Conservation (phyloP, 1,140 invertebrate genomes). For the Eurytemora carolleeae region DNA sequence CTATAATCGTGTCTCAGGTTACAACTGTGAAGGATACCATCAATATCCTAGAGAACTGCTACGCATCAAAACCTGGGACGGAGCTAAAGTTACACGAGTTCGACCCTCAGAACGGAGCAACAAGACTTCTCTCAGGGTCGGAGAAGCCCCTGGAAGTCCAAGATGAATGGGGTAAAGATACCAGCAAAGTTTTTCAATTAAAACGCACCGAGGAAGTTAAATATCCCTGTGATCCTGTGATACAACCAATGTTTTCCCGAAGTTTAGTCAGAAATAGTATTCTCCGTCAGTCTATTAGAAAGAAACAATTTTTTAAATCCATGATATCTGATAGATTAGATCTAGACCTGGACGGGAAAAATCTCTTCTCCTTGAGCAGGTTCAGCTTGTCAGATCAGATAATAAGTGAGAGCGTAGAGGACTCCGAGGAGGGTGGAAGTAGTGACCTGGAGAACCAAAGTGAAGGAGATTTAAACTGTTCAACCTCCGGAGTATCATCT, state of each 20-base stretch:
- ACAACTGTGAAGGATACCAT: constrained; percentile 41
- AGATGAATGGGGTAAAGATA: neutral
- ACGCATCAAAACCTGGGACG: neutral
- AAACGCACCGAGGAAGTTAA: neutral
- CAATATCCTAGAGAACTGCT: neutral
- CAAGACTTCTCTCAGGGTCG: neutral
- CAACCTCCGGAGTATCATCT: neutral
- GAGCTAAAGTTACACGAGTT: neutral
- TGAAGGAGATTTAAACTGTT: neutral
- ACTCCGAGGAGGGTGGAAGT: neutral
- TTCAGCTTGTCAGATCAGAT: neutral
- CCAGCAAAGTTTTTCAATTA: neutral
- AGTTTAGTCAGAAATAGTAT: neutral
- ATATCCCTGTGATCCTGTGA: neutral
- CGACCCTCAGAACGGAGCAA: neutral
- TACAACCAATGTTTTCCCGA: neutral
- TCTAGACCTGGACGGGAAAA: neutral
- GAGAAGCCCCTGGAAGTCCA: neutral
- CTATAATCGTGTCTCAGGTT: constrained; percentile 60
- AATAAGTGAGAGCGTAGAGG: neutral
- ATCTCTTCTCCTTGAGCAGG: neutral
- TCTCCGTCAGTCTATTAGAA: neutral
- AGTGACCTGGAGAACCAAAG: neutral
- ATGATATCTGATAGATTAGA: neutral
- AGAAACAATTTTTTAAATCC: neutral